These are phyloP conservation scores for Acropora tenuis DNA, from an alignment of 64 coral and sea anemone species.

Conservation along the genomic window DNA sequence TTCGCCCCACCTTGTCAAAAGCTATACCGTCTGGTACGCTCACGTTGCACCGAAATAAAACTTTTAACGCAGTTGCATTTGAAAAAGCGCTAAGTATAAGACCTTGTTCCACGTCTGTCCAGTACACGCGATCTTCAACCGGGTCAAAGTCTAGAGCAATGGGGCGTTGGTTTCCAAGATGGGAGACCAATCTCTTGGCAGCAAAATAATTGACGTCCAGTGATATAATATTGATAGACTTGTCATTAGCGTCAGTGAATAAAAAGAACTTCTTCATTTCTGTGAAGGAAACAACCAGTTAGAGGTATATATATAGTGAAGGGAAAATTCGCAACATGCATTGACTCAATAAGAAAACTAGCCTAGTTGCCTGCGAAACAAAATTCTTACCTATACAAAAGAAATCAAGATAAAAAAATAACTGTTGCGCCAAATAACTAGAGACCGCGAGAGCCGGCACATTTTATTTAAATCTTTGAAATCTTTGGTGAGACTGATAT, in stretches of 20 bases:
- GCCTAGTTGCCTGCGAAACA: not conserved
- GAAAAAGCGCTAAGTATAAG: conserved; percentile 12
- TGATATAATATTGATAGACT: conserved; percentile 44
- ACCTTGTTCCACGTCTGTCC: conserved; percentile 51
- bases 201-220: conserved; percentile 49
- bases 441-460: not conserved
- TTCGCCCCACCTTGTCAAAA: conserved; percentile 44
- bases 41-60: conserved; percentile 51
- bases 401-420: not conserved
- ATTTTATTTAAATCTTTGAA: too few species aligned
- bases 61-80: conserved; percentile 46
- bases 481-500: not conserved
- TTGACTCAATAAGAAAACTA: not conserved
- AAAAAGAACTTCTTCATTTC: conserved; percentile 32
- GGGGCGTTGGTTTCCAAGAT: conserved; percentile 38
- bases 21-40: conserved; percentile 42
- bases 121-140: conserved; percentile 43
- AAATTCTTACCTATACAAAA: not conserved
- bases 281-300: not conserved
- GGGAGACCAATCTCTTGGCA: conserved; percentile 19
- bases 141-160: conserved; percentile 79
- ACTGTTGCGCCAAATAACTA: not conserved
- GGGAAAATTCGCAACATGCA: not conserved
- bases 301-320: not conserved
- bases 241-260: conserved; percentile 47